Evolutionary conservation across 2,113 vertebrate species (phyloP), one percentile per base, ranked within the genome.

Genomic region (Rhizomys pruinosus): DNA sequence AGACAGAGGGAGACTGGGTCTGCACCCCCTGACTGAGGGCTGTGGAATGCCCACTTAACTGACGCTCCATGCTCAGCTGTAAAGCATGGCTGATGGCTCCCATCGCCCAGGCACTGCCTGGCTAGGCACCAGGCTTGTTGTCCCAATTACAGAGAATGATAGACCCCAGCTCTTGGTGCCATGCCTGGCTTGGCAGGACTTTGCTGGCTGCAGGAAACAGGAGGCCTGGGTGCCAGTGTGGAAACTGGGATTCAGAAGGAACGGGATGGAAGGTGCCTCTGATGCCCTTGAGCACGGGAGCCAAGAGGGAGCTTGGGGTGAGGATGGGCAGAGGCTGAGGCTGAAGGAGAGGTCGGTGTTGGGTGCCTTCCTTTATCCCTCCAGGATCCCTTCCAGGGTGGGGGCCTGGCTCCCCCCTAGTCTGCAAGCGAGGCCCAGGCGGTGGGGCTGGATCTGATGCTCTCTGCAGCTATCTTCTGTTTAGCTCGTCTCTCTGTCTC

Each of bases 401-500:
- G 80, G 16, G 44, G 77, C 79, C 78, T 47, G 87, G 88, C 89
- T 97, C 96, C 57, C 93, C 47, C 92, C 39, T 82, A 88, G 52
- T 95, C 95, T 90, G 34, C 66, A 71, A 90, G 76, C 94, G n/a
- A 55, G 71, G 73, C 87, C 59, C 19, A 78, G 74, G 74, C 23
- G 32, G 69, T 3, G 25, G 27, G 55, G n/a, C 25, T 20, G 32
- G 76, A 17, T 96, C 88, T 29, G 94, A 71, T 91, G 97, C 97
- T 97, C 97, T 81, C 91, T 17, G 37, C 97, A 97, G 97, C 98
- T 97, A 97, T 97, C 97, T 98, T 98, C 98, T 96, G 98, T 98
- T 97, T 97, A 97, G 98, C 98, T 97, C 98, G 94, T 98, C 98
- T 98, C 96, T 94, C 98, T 97, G 98, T 97, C 98, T 98, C 98